Base-by-base conservation (phyloP, 2,113 vertebrate species). In the Gopherus flavomarginatus region DNA sequence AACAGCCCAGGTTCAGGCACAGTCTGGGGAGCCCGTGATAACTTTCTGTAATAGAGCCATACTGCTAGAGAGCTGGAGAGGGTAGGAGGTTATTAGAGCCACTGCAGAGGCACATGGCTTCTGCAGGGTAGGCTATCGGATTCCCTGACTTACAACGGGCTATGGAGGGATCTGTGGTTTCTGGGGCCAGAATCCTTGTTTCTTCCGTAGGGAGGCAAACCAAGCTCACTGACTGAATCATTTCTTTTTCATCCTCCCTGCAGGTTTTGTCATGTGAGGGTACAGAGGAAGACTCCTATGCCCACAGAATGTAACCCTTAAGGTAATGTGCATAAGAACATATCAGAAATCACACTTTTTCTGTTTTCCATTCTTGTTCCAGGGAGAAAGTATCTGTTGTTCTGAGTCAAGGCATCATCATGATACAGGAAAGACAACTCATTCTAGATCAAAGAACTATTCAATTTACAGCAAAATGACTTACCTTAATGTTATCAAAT, bases 341-440 rank as follows among this genome's bases (percentile, higher is more conserved):
- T 42, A 42, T 69, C 19, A n/a, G 31, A n/a, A 17, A 69, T 42
- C 38, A 42, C 10, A 75, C 22, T 11, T 38, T 75, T 56, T 77
- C 82, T 93, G 72, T 2, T 90, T 96, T 95, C 83, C 83, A 91
- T 26, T 49, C 93, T 86, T 88, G 42, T 35, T 52, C 19, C 22
- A 90, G 78, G 62, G 95, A 94, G 38, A 53, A 5, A 50, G 38
- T 52, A 81, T 6, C 56, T 87, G 50, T 26, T 65, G 38, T 42
- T 42, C 91, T 13, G 94, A 94, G 88, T 54, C 62, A 88, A 86
- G 56, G 26, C 47, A 91, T 87, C 47, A 38, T 12, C 11, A 91
- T 17, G 19, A 59, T 81, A 75, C 22, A n/a, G 19, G 13, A 83
- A 94, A 44, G 79, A 94, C 87, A 42, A 52, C n/a, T 24, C 31